Conservation (phyloP, 2,113 vertebrate genomes). For the Platysternon megacephalum region DNA sequence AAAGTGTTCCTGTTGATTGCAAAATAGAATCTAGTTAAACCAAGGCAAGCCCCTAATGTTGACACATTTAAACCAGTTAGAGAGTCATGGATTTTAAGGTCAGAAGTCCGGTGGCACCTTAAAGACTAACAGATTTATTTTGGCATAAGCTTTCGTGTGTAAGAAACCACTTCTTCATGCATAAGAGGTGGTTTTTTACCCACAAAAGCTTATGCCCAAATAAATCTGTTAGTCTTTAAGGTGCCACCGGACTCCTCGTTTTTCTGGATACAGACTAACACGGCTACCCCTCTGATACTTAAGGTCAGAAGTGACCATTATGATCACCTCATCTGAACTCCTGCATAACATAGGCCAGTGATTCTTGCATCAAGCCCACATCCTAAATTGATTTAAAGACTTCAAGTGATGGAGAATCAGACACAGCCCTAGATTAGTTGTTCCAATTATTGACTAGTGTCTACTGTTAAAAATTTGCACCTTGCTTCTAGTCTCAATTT, state of each 20-base stretch:
- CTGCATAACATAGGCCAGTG: background rate
- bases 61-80: background rate
- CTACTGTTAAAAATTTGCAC: background rate
- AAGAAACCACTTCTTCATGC: no score
- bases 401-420: background rate
- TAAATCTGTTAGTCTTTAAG: no score
- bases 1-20: background rate
- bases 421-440: background rate
- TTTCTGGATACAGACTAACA: no score
- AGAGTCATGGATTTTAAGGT: background rate
- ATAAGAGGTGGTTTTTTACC: no score
- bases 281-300: background rate
- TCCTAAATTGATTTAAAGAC: background rate
- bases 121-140: no score
- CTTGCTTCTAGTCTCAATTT: background rate
- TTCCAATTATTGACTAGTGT: background rate
- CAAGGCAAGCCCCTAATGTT: rapidly evolving
- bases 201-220: no score
- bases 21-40: background rate
- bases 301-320: background rate
- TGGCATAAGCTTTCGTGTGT: no score
- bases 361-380: background rate
- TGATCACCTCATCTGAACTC: background rate
- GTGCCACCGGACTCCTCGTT: no score
- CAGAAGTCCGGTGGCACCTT: background rate